phyloP scores from a whole-genome alignment of 2,113 vertebrate genomes.

The Scophthalmus maximus region DNA sequence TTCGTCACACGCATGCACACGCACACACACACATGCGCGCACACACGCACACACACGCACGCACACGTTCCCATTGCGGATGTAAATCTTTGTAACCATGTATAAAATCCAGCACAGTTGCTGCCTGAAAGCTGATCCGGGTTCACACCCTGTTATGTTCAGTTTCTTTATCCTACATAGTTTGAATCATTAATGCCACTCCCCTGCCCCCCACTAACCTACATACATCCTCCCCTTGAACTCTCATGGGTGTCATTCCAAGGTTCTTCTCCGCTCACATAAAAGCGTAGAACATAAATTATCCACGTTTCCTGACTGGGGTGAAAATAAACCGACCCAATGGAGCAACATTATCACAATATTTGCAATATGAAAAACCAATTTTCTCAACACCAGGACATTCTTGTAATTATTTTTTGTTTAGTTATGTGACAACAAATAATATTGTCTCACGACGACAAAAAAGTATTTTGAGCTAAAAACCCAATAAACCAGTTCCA shows the following conservation, averaged over 20 bases:
- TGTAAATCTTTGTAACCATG: slow-evolving; percentile 45
- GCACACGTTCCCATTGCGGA: slow-evolving; percentile 20
- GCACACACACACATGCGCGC: too few relatives aligned
- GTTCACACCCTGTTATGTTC: slow-evolving; percentile 46
- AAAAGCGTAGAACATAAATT: slow-evolving; percentile 44
- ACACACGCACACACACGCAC: too few relatives aligned
- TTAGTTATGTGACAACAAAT: background rate
- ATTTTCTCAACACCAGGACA: slow-evolving; percentile 10
- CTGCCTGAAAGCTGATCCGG: slow-evolving; percentile 32
- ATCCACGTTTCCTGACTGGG: slow-evolving; percentile 15
- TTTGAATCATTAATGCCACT: slow-evolving; percentile 45
- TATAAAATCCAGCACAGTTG: slow-evolving; percentile 18
- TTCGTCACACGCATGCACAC: slow-evolving; percentile 23
- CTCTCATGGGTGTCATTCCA: slow-evolving; percentile 67
- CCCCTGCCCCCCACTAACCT: slow-evolving; percentile 54
- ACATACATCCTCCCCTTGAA: slow-evolving; percentile 67
- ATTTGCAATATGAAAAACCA: slow-evolving; percentile 9
- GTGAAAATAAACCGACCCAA: slow-evolving; percentile 6
- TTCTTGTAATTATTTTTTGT: background rate
- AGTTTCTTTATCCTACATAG: slow-evolving; percentile 45
- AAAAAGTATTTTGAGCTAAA: background rate
- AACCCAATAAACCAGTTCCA: background rate
- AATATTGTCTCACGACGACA: background rate
- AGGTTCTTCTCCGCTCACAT: slow-evolving; percentile 51
- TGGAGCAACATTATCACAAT: slow-evolving; percentile 38